A percentile compares a stretch with the other conserved stretches of the same genome.
phyloP scores from a whole-genome alignment of 2,797 vertebrate genomes.

The Masticophis lateralis region DNA sequence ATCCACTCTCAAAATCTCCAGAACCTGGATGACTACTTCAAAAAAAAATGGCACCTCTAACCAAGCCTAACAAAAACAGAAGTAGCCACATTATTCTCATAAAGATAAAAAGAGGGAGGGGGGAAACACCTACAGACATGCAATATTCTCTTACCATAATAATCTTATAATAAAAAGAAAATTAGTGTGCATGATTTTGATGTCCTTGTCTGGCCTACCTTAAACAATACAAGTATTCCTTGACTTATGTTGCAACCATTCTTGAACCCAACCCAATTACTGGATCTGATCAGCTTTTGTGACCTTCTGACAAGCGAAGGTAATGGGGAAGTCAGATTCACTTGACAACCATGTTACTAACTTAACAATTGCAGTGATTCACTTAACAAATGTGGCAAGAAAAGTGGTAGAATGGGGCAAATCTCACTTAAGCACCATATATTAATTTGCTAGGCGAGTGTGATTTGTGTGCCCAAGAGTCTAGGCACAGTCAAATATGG shows the following conservation, averaged over 20 bases:
- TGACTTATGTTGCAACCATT: not conserved
- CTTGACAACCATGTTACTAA: not conserved
- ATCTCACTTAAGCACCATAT: not conserved
- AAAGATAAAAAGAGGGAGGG: not conserved
- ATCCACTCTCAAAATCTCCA: too few species aligned
- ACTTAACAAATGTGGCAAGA: not conserved
- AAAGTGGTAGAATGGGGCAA: not conserved
- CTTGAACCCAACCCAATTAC: not conserved
- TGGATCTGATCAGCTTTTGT: not conserved
- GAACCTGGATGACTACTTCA: not conserved
- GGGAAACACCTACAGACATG: not conserved
- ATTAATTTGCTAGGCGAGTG: not conserved
- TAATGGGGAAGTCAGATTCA: not conserved
- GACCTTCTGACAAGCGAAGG: not conserved
- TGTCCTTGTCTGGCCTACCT: not conserved
- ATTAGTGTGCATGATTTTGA: not conserved
- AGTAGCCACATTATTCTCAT: not conserved
- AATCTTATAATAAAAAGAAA: not conserved
- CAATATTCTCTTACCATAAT: not conserved
- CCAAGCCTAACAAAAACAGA: not conserved
- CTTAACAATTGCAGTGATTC: not conserved
- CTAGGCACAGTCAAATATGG: not conserved
- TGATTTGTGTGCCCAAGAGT: not conserved
- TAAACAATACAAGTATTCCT: not conserved
- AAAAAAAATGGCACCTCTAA: not conserved